Evolutionary conservation across 2,113 vertebrate genomes (phyloP), one percentile per base, ranked within the genome.

Genomic region (Ctenodactylus gundi): DNA sequence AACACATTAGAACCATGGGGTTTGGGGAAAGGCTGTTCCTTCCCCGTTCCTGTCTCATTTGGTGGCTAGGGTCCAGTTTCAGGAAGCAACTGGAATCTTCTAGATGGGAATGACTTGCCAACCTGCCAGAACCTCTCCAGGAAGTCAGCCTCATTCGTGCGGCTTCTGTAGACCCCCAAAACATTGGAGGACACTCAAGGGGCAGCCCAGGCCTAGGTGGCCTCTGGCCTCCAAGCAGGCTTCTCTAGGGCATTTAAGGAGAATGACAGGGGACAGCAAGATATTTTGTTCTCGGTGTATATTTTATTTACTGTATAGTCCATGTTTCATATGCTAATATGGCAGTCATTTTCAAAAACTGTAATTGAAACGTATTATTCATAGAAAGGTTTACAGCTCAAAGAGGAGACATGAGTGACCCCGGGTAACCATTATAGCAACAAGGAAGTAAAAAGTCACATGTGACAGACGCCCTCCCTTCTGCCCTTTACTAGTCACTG

Each of bases 381-480:
- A 41, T 8, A 57, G 70, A 80, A 51, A 58, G 36, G 60, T 20
- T 10, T 3, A 18, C 23, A 7, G 17, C 44, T 64, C 53, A 27
- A 0, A 3, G 64, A 64, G 20, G 23, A 41, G 23, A 41, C 20
- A 0, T 1, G 15, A 20, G 31, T 9, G 4, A 7, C 21, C 10
- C 34, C 3, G 0, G 60, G 17, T 25, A 27, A 17, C 34, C 58
- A 31, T 31, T 0, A 6, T n/a, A n/a, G n/a, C 46, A 7, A 46
- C 4, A 0, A 7, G 4, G 36, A 65, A 39, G 12, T 0, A 8
- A 46, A 31, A 14, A 10, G 3, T 36, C 3, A 0, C 64, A 41
- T 51, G 82, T 10, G 21, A 3, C 46, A 7, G 58, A 31, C 1
- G 0, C 21, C n/a, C 49, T 53, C 1, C 5, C 34, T 14, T 13